phyloP scores from a whole-genome alignment of 2,797 vertebrate species.

The Periophthalmus magnuspinnatus region DNA sequence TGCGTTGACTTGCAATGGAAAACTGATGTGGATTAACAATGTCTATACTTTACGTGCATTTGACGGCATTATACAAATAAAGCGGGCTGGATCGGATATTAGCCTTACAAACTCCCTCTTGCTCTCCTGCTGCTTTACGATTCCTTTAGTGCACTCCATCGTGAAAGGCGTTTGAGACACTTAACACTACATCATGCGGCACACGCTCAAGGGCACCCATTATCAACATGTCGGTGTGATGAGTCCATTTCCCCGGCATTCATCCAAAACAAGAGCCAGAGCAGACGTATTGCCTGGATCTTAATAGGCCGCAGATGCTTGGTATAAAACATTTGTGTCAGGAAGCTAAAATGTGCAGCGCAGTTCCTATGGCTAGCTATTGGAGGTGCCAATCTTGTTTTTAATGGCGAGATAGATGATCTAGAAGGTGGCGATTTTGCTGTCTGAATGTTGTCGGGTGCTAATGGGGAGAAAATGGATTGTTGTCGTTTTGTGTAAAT shows the following conservation, averaged over 20 bases:
- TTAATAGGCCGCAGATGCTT: conserved; percentile 57
- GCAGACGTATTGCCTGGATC: conserved; percentile 54
- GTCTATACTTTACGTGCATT: no score
- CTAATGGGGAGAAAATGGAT: conserved; percentile 41
- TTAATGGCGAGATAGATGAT: conserved; percentile 43
- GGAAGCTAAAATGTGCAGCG: conserved; percentile 27
- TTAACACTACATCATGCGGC: conserved; percentile 68
- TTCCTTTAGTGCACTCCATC: conserved; percentile 47
- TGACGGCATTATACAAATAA: no score
- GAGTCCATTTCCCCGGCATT: conserved; percentile 69
- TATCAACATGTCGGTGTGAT: conserved; percentile 71
- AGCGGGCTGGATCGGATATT: not conserved
- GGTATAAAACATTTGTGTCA: conserved; percentile 42
- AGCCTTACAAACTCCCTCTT: conserved; percentile 17
- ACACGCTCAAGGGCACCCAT: conserved; percentile 73
- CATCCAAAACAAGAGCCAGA: conserved; percentile 60
- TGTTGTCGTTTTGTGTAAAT: conserved; percentile 14
- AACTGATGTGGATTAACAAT: no score
- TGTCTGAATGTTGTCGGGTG: conserved; percentile 41
- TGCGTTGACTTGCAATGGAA: no score
- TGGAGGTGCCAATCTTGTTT: conserved; percentile 45
- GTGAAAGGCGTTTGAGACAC: conserved; percentile 59
- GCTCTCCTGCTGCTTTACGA: conserved; percentile 55
- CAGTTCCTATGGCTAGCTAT: conserved; percentile 20
- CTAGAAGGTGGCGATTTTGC: conserved; percentile 47